Evolutionary conservation across 2,797 vertebrate genomes (phyloP).

Genomic region (Hafferia zeledoni): DNA sequence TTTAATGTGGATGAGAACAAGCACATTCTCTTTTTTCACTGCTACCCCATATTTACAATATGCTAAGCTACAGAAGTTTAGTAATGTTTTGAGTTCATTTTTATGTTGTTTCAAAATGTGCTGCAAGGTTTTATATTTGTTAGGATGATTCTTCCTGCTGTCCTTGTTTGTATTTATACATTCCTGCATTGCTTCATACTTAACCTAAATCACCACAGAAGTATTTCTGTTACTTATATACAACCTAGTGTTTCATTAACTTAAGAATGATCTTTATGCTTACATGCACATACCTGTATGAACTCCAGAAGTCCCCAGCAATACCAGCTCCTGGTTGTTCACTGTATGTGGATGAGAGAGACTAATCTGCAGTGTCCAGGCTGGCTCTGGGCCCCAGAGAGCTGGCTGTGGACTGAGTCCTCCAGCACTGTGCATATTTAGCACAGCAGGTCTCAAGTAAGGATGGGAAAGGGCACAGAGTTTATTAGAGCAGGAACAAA

Average conservation of each 20-base stretch:
- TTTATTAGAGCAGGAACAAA: background rate
- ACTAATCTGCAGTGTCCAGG: background rate
- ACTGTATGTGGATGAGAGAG: background rate
- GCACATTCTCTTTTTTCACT: background rate
- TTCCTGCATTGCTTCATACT: background rate
- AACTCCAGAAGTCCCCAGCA: background rate
- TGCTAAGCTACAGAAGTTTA: background rate
- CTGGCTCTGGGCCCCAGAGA: background rate
- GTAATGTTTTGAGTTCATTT: background rate
- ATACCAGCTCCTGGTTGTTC: background rate
- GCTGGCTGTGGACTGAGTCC: accelerated
- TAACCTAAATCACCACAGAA: background rate
- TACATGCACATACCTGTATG: background rate
- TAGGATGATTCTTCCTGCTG: background rate
- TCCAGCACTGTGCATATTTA: background rate
- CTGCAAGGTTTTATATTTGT: background rate
- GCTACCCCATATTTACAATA: background rate
- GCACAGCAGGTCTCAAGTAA: background rate
- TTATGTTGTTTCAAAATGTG: background rate
- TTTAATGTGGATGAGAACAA: background rate
- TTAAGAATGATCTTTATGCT: background rate
- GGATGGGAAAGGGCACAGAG: background rate
- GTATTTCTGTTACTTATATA: background rate
- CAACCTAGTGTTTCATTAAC: no score
- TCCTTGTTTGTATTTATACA: background rate